A percentile compares a stretch with the other conserved stretches of the same genome.
These are phyloP conservation scores for Chymomyza procnemis DNA, from an alignment of 2,888 invertebrate genomes.

Conservation along the genomic window DNA sequence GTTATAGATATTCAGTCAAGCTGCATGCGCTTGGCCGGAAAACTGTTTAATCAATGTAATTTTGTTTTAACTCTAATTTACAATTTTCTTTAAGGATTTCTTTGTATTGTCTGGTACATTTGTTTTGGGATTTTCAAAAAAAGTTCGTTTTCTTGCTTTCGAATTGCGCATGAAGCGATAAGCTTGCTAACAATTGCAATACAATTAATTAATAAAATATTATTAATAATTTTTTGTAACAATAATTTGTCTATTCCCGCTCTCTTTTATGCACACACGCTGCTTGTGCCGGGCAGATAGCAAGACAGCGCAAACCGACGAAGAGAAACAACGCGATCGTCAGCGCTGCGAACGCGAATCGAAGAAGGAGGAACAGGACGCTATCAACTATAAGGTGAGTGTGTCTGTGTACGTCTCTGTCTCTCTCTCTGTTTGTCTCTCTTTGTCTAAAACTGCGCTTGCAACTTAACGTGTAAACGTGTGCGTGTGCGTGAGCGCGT, in stretches of 20 bases:
- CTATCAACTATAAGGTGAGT: slow-evolving; percentile 78
- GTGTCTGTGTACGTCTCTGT: slow-evolving; percentile 24
- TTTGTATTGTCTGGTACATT: neutral
- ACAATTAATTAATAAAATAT: too few species aligned
- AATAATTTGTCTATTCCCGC: slow-evolving; percentile 17
- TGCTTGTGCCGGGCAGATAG: slow-evolving; percentile 68
- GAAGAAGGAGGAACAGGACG: slow-evolving; percentile 79
- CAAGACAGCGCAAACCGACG: slow-evolving; percentile 79
- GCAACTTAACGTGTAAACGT: neutral
- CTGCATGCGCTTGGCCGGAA: neutral
- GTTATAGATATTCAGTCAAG: neutral
- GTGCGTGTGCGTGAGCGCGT: slow-evolving; percentile 4
- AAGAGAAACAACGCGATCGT: slow-evolving; percentile 79
- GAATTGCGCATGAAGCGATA: slow-evolving; percentile 23
- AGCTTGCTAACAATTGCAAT: neutral
- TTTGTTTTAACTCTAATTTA: neutral
- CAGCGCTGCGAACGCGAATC: slow-evolving; percentile 79
- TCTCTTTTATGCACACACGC: slow-evolving; percentile 4
- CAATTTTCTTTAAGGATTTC: neutral
- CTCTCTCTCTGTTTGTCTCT: neutral
- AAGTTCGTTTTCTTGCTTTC: slow-evolving; percentile 19
- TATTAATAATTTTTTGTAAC: slow-evolving; percentile 15
- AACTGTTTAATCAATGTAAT: neutral
- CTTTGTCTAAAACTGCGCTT: neutral
- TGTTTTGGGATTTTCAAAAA: neutral